Percentiles rank a stretch among this genome's conserved stretches.
These are phyloP conservation scores for Daktulosphaira vitifoliae DNA, from an alignment of 1,140 invertebrate genomes.

Conservation along the genomic window DNA sequence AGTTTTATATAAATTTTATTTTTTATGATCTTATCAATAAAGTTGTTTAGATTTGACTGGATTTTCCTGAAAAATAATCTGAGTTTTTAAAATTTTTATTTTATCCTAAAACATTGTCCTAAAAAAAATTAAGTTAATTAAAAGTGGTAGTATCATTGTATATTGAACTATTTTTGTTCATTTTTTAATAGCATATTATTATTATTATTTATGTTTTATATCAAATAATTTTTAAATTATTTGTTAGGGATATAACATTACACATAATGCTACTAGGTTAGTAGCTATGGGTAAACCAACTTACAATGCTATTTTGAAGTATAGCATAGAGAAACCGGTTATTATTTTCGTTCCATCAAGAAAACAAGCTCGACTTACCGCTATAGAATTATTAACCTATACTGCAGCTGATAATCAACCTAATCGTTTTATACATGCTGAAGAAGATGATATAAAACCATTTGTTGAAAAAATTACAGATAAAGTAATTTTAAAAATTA, in stretches of 20 bases:
- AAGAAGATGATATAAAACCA: conserved; percentile 75
- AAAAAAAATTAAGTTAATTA: no score
- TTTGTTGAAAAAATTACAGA: conserved; percentile 81
- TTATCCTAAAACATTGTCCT: no score
- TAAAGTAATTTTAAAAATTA: conserved; percentile 48
- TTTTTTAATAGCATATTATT: no score
- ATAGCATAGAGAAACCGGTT: conserved; percentile 80
- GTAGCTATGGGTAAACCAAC: conserved; percentile 96
- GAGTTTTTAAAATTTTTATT: no score
- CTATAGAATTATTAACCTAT: conserved; percentile 90
- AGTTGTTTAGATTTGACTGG: no score
- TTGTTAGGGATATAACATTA: conserved; percentile 88
- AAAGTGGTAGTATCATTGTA: no score
- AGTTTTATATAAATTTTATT: no score
- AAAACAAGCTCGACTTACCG: conserved; percentile 85
- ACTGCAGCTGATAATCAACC: conserved; percentile 79
- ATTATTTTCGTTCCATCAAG: conserved; percentile 95
- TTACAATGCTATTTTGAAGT: conserved; percentile 85
- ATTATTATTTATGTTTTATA: no score
- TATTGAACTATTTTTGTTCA: no score
- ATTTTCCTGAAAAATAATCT: no score
- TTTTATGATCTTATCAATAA: no score
- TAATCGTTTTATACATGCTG: conserved; percentile 78
- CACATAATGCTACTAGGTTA: conserved; percentile 89
- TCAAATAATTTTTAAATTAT: no score